Conservation (phyloP, 1,140 invertebrate species). For the Thrips palmi region DNA sequence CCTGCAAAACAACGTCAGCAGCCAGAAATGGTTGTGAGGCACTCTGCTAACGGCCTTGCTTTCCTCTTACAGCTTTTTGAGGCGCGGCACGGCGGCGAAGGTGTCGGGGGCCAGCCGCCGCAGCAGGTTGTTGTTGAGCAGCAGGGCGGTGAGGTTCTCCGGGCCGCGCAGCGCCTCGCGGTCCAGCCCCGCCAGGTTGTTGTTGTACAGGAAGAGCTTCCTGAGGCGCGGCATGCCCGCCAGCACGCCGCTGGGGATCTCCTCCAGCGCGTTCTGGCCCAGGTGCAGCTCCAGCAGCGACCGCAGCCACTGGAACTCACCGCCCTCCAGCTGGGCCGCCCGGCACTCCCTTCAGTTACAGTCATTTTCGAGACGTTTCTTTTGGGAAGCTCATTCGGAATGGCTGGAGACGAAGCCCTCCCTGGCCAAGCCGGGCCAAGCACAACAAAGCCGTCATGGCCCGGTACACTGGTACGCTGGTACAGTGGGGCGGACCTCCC, state of each 20-base stretch:
- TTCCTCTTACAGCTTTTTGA: slow-evolving; percentile 28
- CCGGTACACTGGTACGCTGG: too few relatives aligned
- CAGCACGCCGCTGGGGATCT: slow-evolving; percentile 30
- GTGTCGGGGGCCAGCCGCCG: slow-evolving; percentile 27
- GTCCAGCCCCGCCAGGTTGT: slow-evolving; percentile 32
- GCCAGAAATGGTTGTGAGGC: not conserved
- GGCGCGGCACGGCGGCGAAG: slow-evolving; percentile 27
- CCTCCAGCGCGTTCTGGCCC: slow-evolving; percentile 34
- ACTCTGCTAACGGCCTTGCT: slow-evolving; percentile 14
- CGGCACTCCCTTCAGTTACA: too few relatives aligned
- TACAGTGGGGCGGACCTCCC: too few relatives aligned
- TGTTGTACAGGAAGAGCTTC: slow-evolving; percentile 38
- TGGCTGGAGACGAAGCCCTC: too few relatives aligned
- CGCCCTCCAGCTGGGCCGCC: slow-evolving; percentile 25
- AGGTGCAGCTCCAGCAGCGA: slow-evolving; percentile 35
- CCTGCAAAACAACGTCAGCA: slow-evolving; percentile 26
- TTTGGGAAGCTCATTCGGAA: too few relatives aligned
- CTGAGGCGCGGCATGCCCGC: slow-evolving; percentile 25
- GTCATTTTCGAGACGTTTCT: too few relatives aligned
- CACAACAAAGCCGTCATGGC: too few relatives aligned
- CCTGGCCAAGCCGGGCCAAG: too few relatives aligned
- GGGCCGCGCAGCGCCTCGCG: slow-evolving; percentile 31
- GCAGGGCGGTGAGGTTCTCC: slow-evolving; percentile 31
- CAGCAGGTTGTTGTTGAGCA: slow-evolving; percentile 41
- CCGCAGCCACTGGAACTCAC: slow-evolving; percentile 28